These are phyloP conservation scores for Cuniculus paca DNA, from an alignment of 2,797 vertebrate genomes.

Conservation along the genomic window DNA sequence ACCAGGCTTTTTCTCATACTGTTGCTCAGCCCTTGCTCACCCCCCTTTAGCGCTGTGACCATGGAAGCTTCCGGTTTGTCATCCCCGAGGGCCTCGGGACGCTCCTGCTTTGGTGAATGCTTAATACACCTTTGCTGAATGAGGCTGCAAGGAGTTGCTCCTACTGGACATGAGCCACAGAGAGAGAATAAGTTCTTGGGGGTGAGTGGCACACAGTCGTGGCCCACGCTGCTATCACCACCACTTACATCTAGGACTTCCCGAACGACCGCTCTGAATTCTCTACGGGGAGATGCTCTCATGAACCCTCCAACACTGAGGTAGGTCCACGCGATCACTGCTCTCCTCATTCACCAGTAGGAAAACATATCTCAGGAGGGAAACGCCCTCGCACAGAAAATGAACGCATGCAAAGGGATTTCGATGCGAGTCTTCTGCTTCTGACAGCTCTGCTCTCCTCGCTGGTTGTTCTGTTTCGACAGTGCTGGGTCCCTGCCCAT, in stretches of 20 bases:
- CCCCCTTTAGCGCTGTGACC: background rate
- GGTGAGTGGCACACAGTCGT: background rate
- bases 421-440: rapidly evolving
- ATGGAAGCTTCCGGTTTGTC: no score
- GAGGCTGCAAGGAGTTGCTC: background rate
- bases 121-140: no score
- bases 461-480: background rate
- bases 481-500: background rate
- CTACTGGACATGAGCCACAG: background rate
- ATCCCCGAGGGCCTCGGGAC: background rate
- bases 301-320: background rate
- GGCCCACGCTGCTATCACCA: no score
- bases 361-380: background rate
- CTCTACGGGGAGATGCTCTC: background rate
- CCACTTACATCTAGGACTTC: background rate
- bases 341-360: background rate
- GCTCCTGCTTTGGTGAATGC: background rate
- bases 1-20: background rate
- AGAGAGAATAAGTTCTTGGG: background rate
- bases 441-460: background rate
- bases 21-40: background rate
- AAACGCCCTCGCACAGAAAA: no score
- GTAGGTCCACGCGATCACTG: background rate
- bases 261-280: background rate
- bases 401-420: background rate